Evolutionary conservation across 1,140 invertebrate species (phyloP), one percentile per base, ranked within the genome.

Genomic region (Halesus radiatus): DNA sequence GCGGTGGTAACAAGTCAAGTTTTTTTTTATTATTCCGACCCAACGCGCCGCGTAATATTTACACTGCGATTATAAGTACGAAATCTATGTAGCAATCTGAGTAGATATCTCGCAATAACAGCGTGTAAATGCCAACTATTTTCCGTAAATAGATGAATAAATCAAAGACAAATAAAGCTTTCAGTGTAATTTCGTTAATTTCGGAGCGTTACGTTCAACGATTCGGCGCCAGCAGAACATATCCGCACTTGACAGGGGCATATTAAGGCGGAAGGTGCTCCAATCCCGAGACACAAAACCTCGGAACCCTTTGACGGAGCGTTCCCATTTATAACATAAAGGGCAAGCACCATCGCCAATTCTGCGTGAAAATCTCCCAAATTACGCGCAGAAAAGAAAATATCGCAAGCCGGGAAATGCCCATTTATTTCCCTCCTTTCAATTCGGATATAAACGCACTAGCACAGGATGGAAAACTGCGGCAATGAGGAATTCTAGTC

Each of bases 321-420:
- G 76, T 37, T 60, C 58, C 76, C 64, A 78, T 78, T 78, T 66
- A 72, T 78, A 70, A 78, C 62, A 72, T 70, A 78, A 78, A 72
- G 76, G 56, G 45, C 62, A 37, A 52, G 52, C 45, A 58, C 76
- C 58, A 60, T 72, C 66, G 74, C 56, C 54, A 52, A 60, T 62
- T 50, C 74, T 20, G 58, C 32, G 68, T 50, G 68, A 52, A 72
- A 72, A 72, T 50, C 68, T 45, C 23, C 37, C 68, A 50, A 45
- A 72, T 72, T 72, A 58, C 66, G 50, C 64, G 60, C 37, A 77
- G 64, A 58, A 78, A 72, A 78, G 64, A 70, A 78, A 78, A 70
- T 78, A 78, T 78, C 64, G 76, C 64, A 26, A 54, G 76, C 26
- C 37, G 6, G 50, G 26, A 26, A 56, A 26, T 58, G 18, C 66